Conservation (phyloP, 2,888 invertebrate genomes). For the Cheilosia pagana region DNA sequence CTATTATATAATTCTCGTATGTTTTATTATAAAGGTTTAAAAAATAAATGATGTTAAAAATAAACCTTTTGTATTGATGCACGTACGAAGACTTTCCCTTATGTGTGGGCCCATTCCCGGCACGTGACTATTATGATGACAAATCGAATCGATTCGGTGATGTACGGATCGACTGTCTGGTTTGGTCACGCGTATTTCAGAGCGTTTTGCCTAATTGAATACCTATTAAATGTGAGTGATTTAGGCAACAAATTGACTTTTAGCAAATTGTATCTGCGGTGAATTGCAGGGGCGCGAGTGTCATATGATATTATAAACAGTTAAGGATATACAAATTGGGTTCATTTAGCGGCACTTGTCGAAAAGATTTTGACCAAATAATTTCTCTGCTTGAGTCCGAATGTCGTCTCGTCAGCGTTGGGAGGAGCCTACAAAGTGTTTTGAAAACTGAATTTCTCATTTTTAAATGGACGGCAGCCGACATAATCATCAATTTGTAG, state of each 20-base stretch:
- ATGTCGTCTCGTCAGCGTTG: too few species aligned
- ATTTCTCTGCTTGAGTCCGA: too few species aligned
- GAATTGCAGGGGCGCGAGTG: too few species aligned
- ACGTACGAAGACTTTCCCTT: not conserved
- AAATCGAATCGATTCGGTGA: conserved; percentile 13
- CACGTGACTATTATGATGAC: not conserved
- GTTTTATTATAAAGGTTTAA: not conserved
- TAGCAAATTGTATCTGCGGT: too few species aligned
- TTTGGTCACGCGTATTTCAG: conserved; percentile 3
- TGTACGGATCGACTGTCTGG: not conserved
- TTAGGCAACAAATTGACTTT: not conserved
- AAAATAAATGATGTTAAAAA: not conserved
- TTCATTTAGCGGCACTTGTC: too few species aligned
- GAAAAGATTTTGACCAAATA: too few species aligned
- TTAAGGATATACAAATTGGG: too few species aligned
- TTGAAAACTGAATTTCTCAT: too few species aligned
- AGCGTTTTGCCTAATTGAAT: conserved; percentile 6
- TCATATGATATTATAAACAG: too few species aligned
- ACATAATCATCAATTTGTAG: too few species aligned
- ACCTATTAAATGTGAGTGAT: not conserved
- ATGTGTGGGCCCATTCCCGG: not conserved
- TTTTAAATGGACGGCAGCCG: too few species aligned
- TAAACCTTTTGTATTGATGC: not conserved
- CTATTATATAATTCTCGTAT: not conserved
- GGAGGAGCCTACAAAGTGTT: too few species aligned